Percentiles rank a stretch among this genome's conserved stretches.
phyloP scores from a whole-genome alignment of 1,140 invertebrate genomes.

The Trichogramma pretiosum region DNA sequence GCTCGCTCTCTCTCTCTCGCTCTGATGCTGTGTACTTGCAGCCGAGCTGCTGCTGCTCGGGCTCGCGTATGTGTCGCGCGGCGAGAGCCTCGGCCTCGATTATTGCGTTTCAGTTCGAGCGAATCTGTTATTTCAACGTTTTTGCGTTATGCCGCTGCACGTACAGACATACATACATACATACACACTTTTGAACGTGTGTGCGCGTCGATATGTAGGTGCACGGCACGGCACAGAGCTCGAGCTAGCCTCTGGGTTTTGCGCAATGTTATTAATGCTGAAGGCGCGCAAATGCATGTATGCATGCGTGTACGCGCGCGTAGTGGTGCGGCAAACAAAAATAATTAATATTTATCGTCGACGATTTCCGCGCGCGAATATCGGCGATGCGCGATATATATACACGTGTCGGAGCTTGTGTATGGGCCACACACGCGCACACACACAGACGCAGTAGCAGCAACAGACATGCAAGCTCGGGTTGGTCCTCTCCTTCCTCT shows the following conservation, averaged over 20 bases:
- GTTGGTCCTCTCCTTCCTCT: not conserved
- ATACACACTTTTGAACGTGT: no score
- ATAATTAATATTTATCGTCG: constrained; percentile 49
- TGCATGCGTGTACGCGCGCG: no score
- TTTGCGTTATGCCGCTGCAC: constrained; percentile 24
- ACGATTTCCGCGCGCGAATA: constrained; percentile 42
- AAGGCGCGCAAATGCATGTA: no score
- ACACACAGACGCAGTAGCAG: not conserved
- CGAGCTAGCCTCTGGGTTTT: constrained; percentile 29
- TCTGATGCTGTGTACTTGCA: no score
- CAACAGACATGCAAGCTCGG: not conserved
- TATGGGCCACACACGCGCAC: constrained; percentile 8
- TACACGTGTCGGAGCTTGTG: constrained; percentile 19
- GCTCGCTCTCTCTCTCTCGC: no score
- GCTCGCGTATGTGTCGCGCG: no score
- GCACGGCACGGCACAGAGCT: constrained; percentile 21
- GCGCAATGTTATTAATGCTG: constrained; percentile 47
- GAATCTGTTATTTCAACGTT: constrained; percentile 43
- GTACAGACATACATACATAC: not conserved
- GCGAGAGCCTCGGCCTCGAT: constrained; percentile 38
- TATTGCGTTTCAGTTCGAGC: constrained; percentile 43
- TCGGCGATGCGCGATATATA: constrained; percentile 29
- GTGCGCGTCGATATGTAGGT: constrained; percentile 23
- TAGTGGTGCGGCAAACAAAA: constrained; percentile 40
- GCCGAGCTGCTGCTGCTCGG: no score